A percentile compares a stretch with the other conserved stretches of the same genome.
phyloP scores from a whole-genome alignment of 1,140 invertebrate species.

The Scaptomyza pallida region DNA sequence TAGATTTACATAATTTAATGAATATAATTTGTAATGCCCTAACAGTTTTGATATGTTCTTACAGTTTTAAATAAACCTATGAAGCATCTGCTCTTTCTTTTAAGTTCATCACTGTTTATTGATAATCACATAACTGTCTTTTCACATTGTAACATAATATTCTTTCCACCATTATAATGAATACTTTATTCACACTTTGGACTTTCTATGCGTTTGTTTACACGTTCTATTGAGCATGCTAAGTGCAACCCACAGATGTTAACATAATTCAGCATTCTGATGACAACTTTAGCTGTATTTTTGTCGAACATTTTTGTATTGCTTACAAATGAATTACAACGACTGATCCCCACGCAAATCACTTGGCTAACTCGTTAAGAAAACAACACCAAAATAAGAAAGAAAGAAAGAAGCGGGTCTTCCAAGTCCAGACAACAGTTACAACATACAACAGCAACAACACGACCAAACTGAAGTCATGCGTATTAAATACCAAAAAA shows the following conservation, averaged over 20 bases:
- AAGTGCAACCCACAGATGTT: conserved; percentile 19
- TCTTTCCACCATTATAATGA: not conserved
- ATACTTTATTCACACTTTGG: not conserved
- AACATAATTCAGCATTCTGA: conserved; percentile 11
- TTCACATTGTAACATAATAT: not conserved
- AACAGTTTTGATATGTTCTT: too few species aligned
- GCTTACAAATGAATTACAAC: conserved; percentile 28
- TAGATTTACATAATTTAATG: too few species aligned
- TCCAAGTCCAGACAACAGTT: conserved; percentile 54
- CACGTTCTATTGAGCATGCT: conserved; percentile 16
- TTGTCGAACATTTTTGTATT: too few species aligned
- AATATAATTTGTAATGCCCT: too few species aligned
- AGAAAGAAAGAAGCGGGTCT: conserved; percentile 10
- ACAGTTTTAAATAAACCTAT: too few species aligned
- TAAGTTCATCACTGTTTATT: not conserved
- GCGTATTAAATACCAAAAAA: conserved; percentile 72
- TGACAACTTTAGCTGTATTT: conserved; percentile 18
- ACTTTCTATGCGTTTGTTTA: conserved; percentile 9
- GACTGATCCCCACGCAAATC: conserved; percentile 44
- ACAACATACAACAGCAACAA: conserved; percentile 68
- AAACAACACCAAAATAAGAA: conserved; percentile 14
- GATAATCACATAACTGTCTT: not conserved
- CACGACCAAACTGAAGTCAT: conserved; percentile 61
- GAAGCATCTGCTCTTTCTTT: too few species aligned
- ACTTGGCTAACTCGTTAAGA: conserved; percentile 32